These are phyloP conservation scores for Dinomys branickii DNA, from an alignment of 2,113 vertebrate genomes.

Conservation along the genomic window DNA sequence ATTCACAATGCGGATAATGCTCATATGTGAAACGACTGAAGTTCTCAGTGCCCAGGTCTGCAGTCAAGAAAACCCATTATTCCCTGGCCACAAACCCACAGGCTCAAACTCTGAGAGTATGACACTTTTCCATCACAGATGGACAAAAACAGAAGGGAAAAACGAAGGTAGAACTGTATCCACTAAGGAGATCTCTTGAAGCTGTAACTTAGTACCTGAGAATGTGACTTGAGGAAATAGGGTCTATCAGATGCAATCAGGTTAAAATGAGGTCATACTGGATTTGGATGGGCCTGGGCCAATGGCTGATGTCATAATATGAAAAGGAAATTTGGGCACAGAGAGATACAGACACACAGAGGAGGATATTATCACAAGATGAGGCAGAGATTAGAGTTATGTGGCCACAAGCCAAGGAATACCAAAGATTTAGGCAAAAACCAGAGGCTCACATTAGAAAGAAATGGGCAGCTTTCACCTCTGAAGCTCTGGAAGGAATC, in stretches of 20 bases:
- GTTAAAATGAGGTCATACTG: background rate
- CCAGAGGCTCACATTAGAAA: background rate
- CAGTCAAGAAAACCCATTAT: background rate
- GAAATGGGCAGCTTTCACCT: background rate
- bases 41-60: no score
- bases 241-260: background rate
- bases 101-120: background rate
- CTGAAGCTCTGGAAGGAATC: slow-evolving; percentile 1
- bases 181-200: background rate
- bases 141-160: background rate
- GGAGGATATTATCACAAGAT: background rate
- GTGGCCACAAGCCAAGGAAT: background rate
- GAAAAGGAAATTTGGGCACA: background rate
- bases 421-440: background rate
- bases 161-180: background rate
- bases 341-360: background rate
- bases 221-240: background rate
- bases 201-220: background rate
- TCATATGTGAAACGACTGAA: rapidly evolving
- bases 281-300: background rate
- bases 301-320: background rate
- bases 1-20: background rate
- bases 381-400: background rate
- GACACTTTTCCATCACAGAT: background rate
- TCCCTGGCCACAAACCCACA: background rate